Evolutionary conservation across 2,797 vertebrate genomes (phyloP), one percentile per base, ranked within the genome.

Genomic region (Lateolabrax maculatus): DNA sequence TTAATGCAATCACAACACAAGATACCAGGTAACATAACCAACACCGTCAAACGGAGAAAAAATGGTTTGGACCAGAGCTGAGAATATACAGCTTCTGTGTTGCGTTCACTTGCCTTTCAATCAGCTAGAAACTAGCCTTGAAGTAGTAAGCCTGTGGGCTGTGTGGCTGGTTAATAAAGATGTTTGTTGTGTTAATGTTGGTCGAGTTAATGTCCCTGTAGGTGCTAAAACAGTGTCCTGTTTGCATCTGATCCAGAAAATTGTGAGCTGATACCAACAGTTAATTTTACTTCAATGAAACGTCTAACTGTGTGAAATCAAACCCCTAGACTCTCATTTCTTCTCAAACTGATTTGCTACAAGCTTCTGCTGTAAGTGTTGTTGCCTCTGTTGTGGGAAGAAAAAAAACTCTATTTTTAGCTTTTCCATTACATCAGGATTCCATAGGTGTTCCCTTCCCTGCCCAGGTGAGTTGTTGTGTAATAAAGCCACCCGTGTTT

Each of bases 1-100:
- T 37, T 4, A 12, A 8, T 16, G 7, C 41, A 5, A 19, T 37
- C 66, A 62, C 75, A 76, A 66, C 65, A 65, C 61, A 51, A 43
- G n/a, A 66, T 18, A 56, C 29, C 25, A 2, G 1, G 23, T 92
- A 90, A 80, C 80, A 85, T 85, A 90, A 90, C 39, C 6, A 19
- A n/a, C 23, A 53, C 3, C 39, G 0, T 19, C 41, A 1, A 48
- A 0, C 21, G 23, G 29, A 29, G 61, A 58, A 9, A 75, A 61
- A 46, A 36, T 19, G 31, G 29, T 79, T 44, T 63, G 77, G 71
- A 66, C n/a, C 31, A 23, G 69, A 64, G 71, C 37, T 10, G 3
- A 19, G 44, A 36, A 31, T 63, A 34, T 48, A 34, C 7, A 10
- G 34, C 21, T 18, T 46, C 60, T 48, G 52, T 0, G 9, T 15